A percentile compares a stretch with the other conserved stretches of the same genome.
These are phyloP conservation scores for Himantopus leucocephalus DNA, from an alignment of 2,113 vertebrate species.

Conservation along the genomic window DNA sequence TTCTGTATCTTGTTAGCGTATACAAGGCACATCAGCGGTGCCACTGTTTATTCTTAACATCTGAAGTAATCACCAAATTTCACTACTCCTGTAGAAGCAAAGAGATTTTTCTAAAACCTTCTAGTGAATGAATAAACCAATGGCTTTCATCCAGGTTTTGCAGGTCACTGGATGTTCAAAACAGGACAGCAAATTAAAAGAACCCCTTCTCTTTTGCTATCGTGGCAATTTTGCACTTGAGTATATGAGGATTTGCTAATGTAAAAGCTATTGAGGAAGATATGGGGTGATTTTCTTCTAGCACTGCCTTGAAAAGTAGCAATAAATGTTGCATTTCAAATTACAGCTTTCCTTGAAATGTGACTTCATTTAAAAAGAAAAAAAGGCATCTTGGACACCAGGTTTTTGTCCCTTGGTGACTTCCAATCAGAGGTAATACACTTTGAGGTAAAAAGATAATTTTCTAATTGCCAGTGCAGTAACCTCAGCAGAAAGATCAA, in stretches of 20 bases:
- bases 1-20: background rate
- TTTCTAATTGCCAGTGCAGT: background rate
- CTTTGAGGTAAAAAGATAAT: background rate
- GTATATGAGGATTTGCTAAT: background rate
- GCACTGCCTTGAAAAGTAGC: background rate
- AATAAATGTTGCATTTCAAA: background rate
- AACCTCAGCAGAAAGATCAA: background rate
- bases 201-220: background rate
- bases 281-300: background rate
- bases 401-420: background rate
- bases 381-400: background rate
- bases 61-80: slow-evolving; percentile 35
- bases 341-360: background rate
- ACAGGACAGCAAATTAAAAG: background rate
- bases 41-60: slow-evolving; percentile 31
- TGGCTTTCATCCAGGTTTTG: slow-evolving; percentile 21
- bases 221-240: background rate
- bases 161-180: slow-evolving; percentile 23
- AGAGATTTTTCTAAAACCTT: slow-evolving; percentile 15
- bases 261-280: background rate
- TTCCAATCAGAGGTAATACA: background rate
- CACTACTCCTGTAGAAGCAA: slow-evolving; percentile 18
- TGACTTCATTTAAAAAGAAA: background rate
- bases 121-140: background rate
- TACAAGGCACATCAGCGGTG: background rate